These are phyloP conservation scores for Greenwoodochromis staneri DNA, from an alignment of 2,113 vertebrate genomes.

Conservation along the genomic window DNA sequence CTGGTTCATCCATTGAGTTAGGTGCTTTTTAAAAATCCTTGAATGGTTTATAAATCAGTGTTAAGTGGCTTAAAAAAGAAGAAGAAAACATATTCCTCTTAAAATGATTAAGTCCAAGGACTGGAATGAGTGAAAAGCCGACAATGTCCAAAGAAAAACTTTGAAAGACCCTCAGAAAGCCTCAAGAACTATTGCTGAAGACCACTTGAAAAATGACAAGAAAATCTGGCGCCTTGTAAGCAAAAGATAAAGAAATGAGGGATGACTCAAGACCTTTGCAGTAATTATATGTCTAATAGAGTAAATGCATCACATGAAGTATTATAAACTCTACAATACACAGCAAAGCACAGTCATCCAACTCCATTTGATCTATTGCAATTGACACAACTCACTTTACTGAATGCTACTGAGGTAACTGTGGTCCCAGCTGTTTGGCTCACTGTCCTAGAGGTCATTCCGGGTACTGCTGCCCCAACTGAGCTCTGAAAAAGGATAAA, in stretches of 20 bases:
- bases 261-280: background rate
- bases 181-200: background rate
- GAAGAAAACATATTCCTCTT: background rate
- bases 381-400: slow-evolving; percentile 48
- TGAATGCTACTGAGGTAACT: slow-evolving; percentile 83
- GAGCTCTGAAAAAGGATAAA: slow-evolving; percentile 37
- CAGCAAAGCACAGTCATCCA: background rate
- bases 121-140: background rate
- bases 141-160: background rate
- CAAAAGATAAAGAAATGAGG: background rate
- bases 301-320: background rate
- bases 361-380: background rate
- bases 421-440: slow-evolving; percentile 75
- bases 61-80: background rate
- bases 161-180: background rate
- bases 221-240: background rate
- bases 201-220: background rate
- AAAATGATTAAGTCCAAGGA: background rate
- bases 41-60: background rate
- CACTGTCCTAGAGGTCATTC: slow-evolving; percentile 79
- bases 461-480: slow-evolving; percentile 74
- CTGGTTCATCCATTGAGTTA: background rate
- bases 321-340: background rate
- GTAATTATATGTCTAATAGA: background rate
- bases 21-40: background rate